These are phyloP conservation scores for Astyanax mexicanus DNA, from an alignment of 2,797 vertebrate species.

Conservation along the genomic window DNA sequence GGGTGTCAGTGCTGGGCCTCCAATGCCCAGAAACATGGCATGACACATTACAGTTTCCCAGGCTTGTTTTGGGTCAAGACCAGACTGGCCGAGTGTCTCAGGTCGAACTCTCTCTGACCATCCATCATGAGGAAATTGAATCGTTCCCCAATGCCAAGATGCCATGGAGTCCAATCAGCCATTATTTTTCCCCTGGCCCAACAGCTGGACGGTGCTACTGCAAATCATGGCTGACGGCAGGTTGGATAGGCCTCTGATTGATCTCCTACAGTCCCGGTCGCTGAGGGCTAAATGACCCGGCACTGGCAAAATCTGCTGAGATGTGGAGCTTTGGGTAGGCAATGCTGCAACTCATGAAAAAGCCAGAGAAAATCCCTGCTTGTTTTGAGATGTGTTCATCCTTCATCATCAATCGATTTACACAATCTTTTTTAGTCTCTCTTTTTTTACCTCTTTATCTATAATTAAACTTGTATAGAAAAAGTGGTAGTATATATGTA, in stretches of 20 bases:
- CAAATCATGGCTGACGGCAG: slow-evolving; percentile 67
- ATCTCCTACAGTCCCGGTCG: slow-evolving; percentile 62
- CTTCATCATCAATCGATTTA: too few species aligned
- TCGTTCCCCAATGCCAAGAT: slow-evolving; percentile 74
- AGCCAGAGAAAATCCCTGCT: slow-evolving; percentile 17
- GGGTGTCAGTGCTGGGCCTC: neutral
- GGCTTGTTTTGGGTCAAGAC: slow-evolving; percentile 48
- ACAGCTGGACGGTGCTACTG: slow-evolving; percentile 70
- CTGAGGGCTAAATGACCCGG: slow-evolving; percentile 68
- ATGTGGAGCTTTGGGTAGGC: slow-evolving; percentile 43
- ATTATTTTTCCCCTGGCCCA: slow-evolving; percentile 62
- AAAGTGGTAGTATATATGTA: too few species aligned
- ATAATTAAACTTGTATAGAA: too few species aligned
- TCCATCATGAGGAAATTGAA: slow-evolving; percentile 79
- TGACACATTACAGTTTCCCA: slow-evolving; percentile 47
- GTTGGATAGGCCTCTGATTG: slow-evolving; percentile 70
- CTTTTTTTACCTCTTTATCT: too few species aligned
- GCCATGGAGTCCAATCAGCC: slow-evolving; percentile 69
- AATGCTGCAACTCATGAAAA: slow-evolving; percentile 35
- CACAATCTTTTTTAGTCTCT: too few species aligned
- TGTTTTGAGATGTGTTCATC: slow-evolving; percentile 41
- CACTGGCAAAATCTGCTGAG: slow-evolving; percentile 52
- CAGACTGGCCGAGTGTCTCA: slow-evolving; percentile 56
- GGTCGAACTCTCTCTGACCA: slow-evolving; percentile 63
- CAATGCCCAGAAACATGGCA: slow-evolving; percentile 35